Evolutionary conservation across 2,888 invertebrate species (phyloP).

Genomic region (Agrypnus murinus): DNA sequence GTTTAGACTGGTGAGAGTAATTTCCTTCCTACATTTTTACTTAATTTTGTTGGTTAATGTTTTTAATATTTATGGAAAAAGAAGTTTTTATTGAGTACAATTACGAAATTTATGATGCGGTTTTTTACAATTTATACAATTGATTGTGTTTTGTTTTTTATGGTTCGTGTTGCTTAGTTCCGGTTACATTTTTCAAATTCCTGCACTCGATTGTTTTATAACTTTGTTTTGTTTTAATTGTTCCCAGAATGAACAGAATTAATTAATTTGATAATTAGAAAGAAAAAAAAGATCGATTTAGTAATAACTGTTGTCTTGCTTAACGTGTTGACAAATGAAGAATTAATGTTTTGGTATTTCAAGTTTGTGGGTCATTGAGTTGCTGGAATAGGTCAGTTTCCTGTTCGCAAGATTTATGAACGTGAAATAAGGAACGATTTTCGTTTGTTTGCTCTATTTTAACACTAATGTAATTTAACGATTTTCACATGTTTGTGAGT

Average conservation of each 20-base stretch:
- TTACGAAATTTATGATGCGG: neutral
- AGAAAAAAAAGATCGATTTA: too few relatives aligned
- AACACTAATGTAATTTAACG: too few relatives aligned
- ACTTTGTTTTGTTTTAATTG: too few relatives aligned
- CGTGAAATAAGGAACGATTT: neutral
- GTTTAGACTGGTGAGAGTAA: constrained; percentile 62
- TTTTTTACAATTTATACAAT: neutral
- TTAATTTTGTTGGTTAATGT: constrained; percentile 19
- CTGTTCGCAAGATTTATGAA: constrained; percentile 10
- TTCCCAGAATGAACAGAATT: too few relatives aligned
- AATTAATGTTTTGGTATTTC: constrained; percentile 12
- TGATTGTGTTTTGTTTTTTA: constrained; percentile 14
- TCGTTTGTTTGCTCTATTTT: too few relatives aligned
- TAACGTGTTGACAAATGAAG: too few relatives aligned
- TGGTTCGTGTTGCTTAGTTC: constrained; percentile 27
- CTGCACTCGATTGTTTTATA: too few relatives aligned
- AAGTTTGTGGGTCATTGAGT: constrained; percentile 29
- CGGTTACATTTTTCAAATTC: constrained; percentile 27
- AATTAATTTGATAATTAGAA: too few relatives aligned
- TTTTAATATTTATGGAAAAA: constrained; percentile 7
- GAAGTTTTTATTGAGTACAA: neutral
- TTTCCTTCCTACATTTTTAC: constrained; percentile 28
- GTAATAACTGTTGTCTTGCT: too few relatives aligned
- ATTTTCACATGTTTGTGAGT: too few relatives aligned
- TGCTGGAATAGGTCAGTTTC: constrained; percentile 33